phyloP scores from a whole-genome alignment of 2,113 vertebrate genomes.

The Gasterosteus nipponicus region DNA sequence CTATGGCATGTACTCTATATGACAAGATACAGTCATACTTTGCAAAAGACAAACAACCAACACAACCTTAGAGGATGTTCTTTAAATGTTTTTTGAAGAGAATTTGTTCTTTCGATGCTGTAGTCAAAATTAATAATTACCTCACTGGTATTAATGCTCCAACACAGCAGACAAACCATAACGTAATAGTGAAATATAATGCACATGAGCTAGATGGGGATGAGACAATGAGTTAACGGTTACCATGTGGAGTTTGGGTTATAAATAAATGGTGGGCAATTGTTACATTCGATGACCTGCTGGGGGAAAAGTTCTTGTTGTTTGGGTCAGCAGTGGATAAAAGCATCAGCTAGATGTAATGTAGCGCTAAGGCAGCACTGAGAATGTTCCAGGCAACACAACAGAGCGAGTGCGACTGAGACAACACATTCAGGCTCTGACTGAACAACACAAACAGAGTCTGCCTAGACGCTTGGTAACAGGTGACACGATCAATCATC shows the following conservation, averaged over 20 bases:
- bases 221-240: not conserved
- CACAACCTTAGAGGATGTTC: not conserved
- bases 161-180: not conserved
- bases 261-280: not conserved
- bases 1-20: not conserved
- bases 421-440: conserved; percentile 37
- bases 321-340: no score
- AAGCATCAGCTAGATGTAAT: no score
- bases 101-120: not conserved
- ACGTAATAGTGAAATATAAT: not conserved
- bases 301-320: not conserved
- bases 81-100: not conserved
- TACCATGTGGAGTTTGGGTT: not conserved
- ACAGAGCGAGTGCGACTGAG: conserved; percentile 10
- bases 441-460: conserved; percentile 46
- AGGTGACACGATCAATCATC: conserved; percentile 73
- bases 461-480: conserved; percentile 75
- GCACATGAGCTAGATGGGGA: not conserved
- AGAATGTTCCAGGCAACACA: conserved; percentile 30
- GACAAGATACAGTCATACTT: not conserved
- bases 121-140: not conserved
- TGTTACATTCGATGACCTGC: not conserved
- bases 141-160: not conserved
- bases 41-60: not conserved
- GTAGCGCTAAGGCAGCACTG: not conserved